Evolutionary conservation across 2,888 invertebrate genomes (phyloP).

Genomic region (Philonicus albiceps): DNA sequence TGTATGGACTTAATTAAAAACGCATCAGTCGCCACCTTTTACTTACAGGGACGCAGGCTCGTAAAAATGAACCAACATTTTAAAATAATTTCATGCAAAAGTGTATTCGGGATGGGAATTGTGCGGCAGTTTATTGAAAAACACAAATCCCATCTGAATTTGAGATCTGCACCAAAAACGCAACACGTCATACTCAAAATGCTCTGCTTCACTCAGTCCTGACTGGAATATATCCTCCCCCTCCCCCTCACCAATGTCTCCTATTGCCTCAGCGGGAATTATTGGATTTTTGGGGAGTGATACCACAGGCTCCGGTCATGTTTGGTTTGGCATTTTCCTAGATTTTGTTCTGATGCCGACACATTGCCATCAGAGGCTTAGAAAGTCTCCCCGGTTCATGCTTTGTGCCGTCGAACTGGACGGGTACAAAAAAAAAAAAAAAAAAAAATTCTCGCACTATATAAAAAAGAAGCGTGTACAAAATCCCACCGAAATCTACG

Average conservation of each 20-base stretch:
- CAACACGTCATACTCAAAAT: not conserved
- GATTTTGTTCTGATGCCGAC: not conserved
- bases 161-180: not conserved
- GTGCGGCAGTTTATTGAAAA: not conserved
- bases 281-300: conserved; percentile 8
- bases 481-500: not conserved
- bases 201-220: not conserved
- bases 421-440: not conserved
- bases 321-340: not conserved
- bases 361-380: not conserved
- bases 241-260: too few species aligned
- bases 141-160: not conserved
- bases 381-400: not conserved
- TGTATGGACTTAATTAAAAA: not conserved
- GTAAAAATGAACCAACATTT: too few species aligned
- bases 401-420: not conserved
- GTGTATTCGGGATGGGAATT: not conserved
- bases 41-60: too few species aligned
- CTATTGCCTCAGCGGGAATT: not conserved
- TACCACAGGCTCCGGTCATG: not conserved
- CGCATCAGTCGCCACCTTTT: not conserved
- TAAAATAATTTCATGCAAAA: not conserved
- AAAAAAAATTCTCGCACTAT: not conserved
- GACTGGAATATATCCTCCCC: not conserved
- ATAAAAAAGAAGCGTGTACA: not conserved